Evolutionary conservation across 2,888 invertebrate species (phyloP).

Genomic region (Loripinus fragilis): DNA sequence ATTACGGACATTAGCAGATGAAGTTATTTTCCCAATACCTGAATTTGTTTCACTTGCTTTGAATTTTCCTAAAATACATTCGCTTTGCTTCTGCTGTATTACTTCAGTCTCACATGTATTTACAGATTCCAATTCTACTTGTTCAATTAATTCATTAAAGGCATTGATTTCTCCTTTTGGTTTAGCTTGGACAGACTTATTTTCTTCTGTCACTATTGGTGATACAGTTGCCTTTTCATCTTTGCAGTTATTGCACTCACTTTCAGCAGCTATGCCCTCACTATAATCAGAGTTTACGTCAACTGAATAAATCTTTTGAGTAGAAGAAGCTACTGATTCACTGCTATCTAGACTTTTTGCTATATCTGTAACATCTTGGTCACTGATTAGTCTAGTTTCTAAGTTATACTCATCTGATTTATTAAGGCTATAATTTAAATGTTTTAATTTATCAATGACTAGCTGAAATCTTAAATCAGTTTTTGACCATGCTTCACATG

Average conservation of each 20-base stretch:
- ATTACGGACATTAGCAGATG: too few relatives aligned
- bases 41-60: too few relatives aligned
- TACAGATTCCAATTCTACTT: neutral
- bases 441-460: constrained; percentile 14
- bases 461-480: neutral
- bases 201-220: neutral
- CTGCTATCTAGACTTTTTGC: neutral
- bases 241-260: neutral
- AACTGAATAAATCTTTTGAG: neutral
- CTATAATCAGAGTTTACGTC: neutral
- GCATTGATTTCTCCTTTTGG: neutral
- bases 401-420: neutral
- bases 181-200: neutral
- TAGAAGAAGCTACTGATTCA: neutral
- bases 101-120: neutral
- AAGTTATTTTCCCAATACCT: neutral
- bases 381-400: neutral
- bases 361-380: neutral
- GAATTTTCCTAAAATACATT: neutral
- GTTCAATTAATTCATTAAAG: neutral
- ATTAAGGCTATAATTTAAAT: constrained; percentile 17
- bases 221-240: neutral
- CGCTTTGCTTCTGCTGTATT: neutral
- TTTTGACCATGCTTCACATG: constrained; percentile 16
- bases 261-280: neutral